These are phyloP conservation scores for Porites cylindrica DNA, from an alignment of 92 coral and sea anemone genomes.

Conservation along the genomic window DNA sequence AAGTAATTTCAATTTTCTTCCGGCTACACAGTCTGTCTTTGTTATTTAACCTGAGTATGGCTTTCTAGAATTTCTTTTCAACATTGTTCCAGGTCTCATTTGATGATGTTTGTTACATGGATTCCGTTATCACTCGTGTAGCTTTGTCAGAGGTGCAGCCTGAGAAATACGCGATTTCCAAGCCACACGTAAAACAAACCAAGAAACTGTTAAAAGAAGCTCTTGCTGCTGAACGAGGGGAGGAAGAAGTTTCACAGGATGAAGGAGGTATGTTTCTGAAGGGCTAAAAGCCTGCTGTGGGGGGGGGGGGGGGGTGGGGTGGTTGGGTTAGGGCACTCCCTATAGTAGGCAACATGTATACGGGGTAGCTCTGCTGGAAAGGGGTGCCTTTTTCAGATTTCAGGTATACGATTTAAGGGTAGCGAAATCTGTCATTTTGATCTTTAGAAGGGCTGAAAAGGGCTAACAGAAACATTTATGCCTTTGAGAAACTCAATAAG, in stretches of 20 bases:
- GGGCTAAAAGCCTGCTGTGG: no score
- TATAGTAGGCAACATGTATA: no score
- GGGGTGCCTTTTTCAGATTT: no score
- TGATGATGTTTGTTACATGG: slow-evolving; percentile 87
- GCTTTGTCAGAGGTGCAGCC: slow-evolving; percentile 60
- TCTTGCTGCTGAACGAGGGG: slow-evolving; percentile 84
- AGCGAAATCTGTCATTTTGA: no score
- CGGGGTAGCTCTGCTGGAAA: no score
- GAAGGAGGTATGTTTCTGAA: background rate
- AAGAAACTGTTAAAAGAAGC: slow-evolving; percentile 85
- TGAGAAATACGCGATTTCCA: slow-evolving; percentile 62
- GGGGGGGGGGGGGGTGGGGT: background rate
- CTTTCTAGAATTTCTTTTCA: background rate
- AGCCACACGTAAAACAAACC: slow-evolving; percentile 78
- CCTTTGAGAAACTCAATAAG: no score
- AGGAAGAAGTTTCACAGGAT: slow-evolving; percentile 33
- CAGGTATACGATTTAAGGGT: no score
- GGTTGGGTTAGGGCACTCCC: background rate
- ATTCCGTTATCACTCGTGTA: slow-evolving; percentile 85
- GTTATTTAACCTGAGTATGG: no score
- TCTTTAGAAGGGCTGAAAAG: no score
- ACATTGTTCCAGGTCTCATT: slow-evolving; percentile 67
- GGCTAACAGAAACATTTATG: no score
- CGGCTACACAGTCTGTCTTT: no score
- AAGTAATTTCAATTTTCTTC: no score